phyloP scores from a whole-genome alignment of 2,797 vertebrate species.

The Tachyglossus aculeatus region DNA sequence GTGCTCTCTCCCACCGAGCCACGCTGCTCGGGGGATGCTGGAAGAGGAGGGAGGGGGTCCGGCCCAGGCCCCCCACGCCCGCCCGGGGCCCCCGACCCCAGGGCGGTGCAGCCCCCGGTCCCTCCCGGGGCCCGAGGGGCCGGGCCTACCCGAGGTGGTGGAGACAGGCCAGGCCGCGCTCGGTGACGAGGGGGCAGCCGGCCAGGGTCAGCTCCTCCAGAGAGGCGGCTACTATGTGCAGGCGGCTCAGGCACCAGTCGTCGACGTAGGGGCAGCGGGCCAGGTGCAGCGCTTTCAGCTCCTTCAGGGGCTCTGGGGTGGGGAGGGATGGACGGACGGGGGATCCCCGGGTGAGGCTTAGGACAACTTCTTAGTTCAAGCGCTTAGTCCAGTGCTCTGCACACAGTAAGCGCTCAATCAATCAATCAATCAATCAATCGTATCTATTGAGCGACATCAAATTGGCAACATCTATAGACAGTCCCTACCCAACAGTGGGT shows the following conservation, averaged over 20 bases:
- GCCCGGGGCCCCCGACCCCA: too few relatives aligned
- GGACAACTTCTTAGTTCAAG: too few relatives aligned
- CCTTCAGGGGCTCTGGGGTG: slow-evolving; percentile 69
- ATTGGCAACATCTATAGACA: too few relatives aligned
- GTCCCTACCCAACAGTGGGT: too few relatives aligned
- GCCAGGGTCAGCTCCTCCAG: slow-evolving; percentile 84
- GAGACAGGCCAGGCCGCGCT: slow-evolving; percentile 82
- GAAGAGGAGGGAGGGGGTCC: accelerated
- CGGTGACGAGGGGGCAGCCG: slow-evolving; percentile 79
- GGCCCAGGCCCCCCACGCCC: neutral
- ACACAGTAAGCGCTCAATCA: too few relatives aligned
- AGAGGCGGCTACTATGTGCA: slow-evolving; percentile 76
- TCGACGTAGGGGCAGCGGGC: slow-evolving; percentile 81
- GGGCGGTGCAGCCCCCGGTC: too few relatives aligned
- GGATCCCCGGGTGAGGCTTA: too few relatives aligned
- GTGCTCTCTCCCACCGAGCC: too few relatives aligned
- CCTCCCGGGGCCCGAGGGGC: neutral
- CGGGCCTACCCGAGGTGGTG: slow-evolving; percentile 80
- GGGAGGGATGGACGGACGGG: too few relatives aligned
- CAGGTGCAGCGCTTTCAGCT: slow-evolving; percentile 74
- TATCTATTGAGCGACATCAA: too few relatives aligned
- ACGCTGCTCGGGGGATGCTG: neutral
- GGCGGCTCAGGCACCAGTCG: slow-evolving; percentile 84
- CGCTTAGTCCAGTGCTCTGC: too few relatives aligned
- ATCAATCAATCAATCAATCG: too few relatives aligned